Base-by-base conservation (phyloP, 2,888 invertebrate genomes). In the Eupithecia subfuscata region DNA sequence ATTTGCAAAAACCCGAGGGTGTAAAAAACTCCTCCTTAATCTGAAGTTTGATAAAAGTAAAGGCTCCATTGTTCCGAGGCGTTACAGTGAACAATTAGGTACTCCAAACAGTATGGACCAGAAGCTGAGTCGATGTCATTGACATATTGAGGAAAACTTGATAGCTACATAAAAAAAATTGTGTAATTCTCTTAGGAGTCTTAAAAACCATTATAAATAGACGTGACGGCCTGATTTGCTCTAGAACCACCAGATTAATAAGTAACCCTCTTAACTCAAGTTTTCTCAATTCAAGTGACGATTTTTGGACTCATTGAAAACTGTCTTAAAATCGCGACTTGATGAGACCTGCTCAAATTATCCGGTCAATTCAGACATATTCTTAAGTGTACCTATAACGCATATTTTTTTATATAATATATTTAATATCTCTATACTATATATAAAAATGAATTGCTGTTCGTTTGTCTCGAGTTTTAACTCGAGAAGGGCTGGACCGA, bases 131-230 rank as follows among this genome's bases (percentile, higher is more conserved):
- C 81, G 82, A 84, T 85, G 92, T 91, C 92, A 91, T 85, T 89
- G 91, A 90, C 90, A 89, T 86, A 90, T 91, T 91, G 89, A 92
- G 92, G 92, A 91, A 91, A 91, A 90, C 79, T 86, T 80, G 83
- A 84, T 85, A 84, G 81, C 84, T 82, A 81, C 79, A 79, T 86
- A 88, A 89, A 89, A 30, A 87, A 86, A 82, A 83, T 68, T 43
- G 14, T 37, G 18, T 40, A 34, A 67, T 45, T 45, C 40, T 45
- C 43, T 68, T 43, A 16, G 43, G 25, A 83, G n/a, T 9, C 9
- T 40, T 86, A 88, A 89, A 88, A 87, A 86, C 82, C 85, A 84
- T 86, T 68, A 25, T 88, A 86, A 91, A 88, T 86, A 84, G 85
- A 87, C 88, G 90, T 88, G 88, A 90, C 88, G 84, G 86, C 86